Conservation (phyloP, 2,888 invertebrate species). For the Platynereis dumerilii region DNA sequence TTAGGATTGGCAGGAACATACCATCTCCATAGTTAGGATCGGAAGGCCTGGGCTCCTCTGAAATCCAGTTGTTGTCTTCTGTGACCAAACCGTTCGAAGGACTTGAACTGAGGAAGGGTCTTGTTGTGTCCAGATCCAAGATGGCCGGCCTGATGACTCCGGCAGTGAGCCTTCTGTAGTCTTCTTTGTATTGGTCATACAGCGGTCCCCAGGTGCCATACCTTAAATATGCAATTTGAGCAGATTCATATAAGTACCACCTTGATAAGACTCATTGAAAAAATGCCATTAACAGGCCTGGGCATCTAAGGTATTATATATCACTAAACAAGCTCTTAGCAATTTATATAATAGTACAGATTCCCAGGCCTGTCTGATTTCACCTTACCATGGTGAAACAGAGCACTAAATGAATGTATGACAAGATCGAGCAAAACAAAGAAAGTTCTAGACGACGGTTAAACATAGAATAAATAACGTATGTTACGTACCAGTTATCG, state of each 20-base stretch:
- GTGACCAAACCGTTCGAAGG: slow-evolving; percentile 69
- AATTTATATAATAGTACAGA: too few relatives aligned
- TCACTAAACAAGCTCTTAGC: too few relatives aligned
- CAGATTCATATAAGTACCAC: background rate
- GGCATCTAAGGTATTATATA: too few relatives aligned
- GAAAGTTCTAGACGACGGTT: too few relatives aligned
- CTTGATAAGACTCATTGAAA: background rate
- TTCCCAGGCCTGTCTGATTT: too few relatives aligned
- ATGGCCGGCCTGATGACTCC: slow-evolving; percentile 76
- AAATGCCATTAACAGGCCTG: too few relatives aligned
- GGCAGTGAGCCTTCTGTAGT: slow-evolving; percentile 85
- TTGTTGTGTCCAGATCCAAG: slow-evolving; percentile 57
- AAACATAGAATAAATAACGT: slow-evolving; percentile 6
- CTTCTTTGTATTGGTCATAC: slow-evolving; percentile 60
- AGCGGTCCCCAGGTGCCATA: slow-evolving; percentile 13
- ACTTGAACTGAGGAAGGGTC: slow-evolving; percentile 83
- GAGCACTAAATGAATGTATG: too few relatives aligned
- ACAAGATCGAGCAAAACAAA: too few relatives aligned
- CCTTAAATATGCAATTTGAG: slow-evolving; percentile 3
- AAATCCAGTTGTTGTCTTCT: slow-evolving; percentile 75
- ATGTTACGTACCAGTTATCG: slow-evolving; percentile 72
- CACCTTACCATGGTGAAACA: too few relatives aligned
- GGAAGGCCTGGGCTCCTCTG: slow-evolving; percentile 73
- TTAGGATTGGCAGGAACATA: slow-evolving; percentile 60
- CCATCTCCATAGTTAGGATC: slow-evolving; percentile 84